Evolutionary conservation across 1,140 invertebrate genomes (phyloP).

Genomic region (Diabrotica undecimpunctata): DNA sequence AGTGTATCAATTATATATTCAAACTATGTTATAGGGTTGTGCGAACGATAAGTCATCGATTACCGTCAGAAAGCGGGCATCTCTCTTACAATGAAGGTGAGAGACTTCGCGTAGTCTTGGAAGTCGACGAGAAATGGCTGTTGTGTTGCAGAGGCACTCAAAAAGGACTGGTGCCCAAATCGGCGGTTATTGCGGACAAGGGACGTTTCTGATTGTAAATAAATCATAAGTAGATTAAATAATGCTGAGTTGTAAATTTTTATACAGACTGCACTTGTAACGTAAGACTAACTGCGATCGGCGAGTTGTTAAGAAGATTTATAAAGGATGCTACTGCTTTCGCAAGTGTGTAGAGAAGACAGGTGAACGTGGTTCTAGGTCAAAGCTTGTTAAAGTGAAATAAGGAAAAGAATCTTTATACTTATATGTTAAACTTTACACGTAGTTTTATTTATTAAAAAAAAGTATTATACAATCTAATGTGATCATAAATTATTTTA

Average conservation of each 20-base stretch:
- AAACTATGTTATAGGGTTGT: constrained; percentile 59
- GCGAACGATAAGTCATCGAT: constrained; percentile 66
- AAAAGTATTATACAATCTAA: too few relatives aligned
- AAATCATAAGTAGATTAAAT: not conserved
- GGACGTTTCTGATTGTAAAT: constrained; percentile 35
- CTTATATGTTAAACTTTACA: too few relatives aligned
- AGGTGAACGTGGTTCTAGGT: too few relatives aligned
- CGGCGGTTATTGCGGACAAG: constrained; percentile 57
- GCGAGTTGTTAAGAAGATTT: too few relatives aligned
- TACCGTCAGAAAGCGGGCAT: constrained; percentile 72
- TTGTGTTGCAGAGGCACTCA: constrained; percentile 72
- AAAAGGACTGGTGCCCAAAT: constrained; percentile 72
- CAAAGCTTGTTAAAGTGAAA: too few relatives aligned
- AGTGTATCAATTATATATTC: too few relatives aligned
- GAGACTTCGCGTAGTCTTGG: constrained; percentile 66
- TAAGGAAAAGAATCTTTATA: too few relatives aligned
- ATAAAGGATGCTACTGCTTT: too few relatives aligned
- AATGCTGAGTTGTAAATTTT: constrained; percentile 20
- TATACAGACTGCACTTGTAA: constrained; percentile 35
- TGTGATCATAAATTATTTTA: too few relatives aligned
- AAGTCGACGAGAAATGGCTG: constrained; percentile 74
- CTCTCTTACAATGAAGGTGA: constrained; percentile 77
- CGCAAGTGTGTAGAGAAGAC: too few relatives aligned
- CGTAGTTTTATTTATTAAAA: too few relatives aligned
- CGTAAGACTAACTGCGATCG: constrained; percentile 22